A percentile compares a stretch with the other conserved stretches of the same genome.
phyloP scores from a whole-genome alignment of 2,113 vertebrate species.

The Salvator merianae region DNA sequence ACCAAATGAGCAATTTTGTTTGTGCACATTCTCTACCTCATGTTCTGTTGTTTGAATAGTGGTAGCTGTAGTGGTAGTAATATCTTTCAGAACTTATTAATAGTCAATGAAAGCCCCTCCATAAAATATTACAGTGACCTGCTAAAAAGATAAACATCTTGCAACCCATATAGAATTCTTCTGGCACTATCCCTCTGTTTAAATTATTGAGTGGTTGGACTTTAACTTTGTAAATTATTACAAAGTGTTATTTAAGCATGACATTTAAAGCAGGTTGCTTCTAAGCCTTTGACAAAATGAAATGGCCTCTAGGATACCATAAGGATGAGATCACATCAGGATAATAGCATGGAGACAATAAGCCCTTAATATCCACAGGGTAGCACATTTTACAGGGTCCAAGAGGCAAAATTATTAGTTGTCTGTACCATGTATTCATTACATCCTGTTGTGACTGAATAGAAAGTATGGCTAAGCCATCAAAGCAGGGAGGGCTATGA shows the following conservation, averaged over 20 bases:
- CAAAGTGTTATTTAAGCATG: slow-evolving; percentile 1
- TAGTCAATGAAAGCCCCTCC: slow-evolving; percentile 14
- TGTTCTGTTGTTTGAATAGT: too few species aligned
- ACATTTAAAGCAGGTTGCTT: neutral
- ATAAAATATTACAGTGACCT: neutral
- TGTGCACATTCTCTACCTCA: neutral
- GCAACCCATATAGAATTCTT: neutral
- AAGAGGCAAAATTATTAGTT: neutral
- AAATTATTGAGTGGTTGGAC: slow-evolving; percentile 29
- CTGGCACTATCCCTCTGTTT: neutral
- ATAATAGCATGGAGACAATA: neutral
- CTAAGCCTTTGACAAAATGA: neutral
- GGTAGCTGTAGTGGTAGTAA: neutral
- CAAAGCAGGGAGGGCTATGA: neutral
- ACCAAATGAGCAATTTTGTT: too few species aligned
- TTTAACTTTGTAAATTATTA: slow-evolving; percentile 17
- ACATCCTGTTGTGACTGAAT: neutral
- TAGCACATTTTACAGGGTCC: neutral
- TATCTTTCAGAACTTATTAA: slow-evolving; percentile 18
- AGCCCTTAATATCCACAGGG: neutral
- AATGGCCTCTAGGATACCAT: neutral
- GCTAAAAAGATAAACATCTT: neutral
- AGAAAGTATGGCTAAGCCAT: neutral
- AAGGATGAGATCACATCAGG: too few species aligned
- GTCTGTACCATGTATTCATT: neutral